Percentiles rank a stretch among this genome's conserved stretches.
Evolutionary conservation across 2,797 vertebrate species (phyloP).

Genomic region (Enteromius anoplus): DNA sequence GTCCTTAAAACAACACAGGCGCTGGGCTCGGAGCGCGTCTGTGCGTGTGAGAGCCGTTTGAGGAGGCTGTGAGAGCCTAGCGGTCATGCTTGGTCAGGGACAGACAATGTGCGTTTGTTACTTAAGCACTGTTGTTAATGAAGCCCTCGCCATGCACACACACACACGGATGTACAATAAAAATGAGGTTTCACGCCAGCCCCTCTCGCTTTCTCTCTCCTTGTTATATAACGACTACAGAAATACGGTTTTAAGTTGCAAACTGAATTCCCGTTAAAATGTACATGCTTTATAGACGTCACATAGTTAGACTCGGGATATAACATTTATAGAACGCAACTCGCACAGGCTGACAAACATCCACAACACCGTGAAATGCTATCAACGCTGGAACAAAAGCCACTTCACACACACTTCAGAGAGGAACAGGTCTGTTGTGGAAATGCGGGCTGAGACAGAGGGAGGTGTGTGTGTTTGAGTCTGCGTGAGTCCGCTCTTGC

Average conservation of each 20-base stretch:
- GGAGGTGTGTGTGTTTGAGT: slow-evolving; percentile 52
- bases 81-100: slow-evolving; percentile 51
- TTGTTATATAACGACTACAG: slow-evolving; percentile 20
- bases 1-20: slow-evolving; percentile 47
- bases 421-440: slow-evolving; percentile 65
- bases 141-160: slow-evolving; percentile 30
- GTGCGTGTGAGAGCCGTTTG: slow-evolving; percentile 42
- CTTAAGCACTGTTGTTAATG: slow-evolving; percentile 53
- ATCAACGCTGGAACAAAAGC: slow-evolving; percentile 56
- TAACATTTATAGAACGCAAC: neutral
- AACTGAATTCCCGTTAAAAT: slow-evolving; percentile 33
- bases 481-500: slow-evolving; percentile 54
- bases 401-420: slow-evolving; percentile 60
- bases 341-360: slow-evolving; percentile 21
- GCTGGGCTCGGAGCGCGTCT: slow-evolving; percentile 18
- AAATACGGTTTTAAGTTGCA: slow-evolving; percentile 41
- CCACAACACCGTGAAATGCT: slow-evolving; percentile 53
- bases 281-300: neutral
- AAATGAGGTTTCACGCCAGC: slow-evolving; percentile 23
- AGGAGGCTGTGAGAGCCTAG: slow-evolving; percentile 46
- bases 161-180: slow-evolving; percentile 32
- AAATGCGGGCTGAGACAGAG: slow-evolving; percentile 58
- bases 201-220: slow-evolving; percentile 5
- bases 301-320: slow-evolving; percentile 14
- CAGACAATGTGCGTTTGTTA: slow-evolving; percentile 48